These are phyloP conservation scores for Laspeyria flexula DNA, from an alignment of 2,888 invertebrate species.

Conservation along the genomic window DNA sequence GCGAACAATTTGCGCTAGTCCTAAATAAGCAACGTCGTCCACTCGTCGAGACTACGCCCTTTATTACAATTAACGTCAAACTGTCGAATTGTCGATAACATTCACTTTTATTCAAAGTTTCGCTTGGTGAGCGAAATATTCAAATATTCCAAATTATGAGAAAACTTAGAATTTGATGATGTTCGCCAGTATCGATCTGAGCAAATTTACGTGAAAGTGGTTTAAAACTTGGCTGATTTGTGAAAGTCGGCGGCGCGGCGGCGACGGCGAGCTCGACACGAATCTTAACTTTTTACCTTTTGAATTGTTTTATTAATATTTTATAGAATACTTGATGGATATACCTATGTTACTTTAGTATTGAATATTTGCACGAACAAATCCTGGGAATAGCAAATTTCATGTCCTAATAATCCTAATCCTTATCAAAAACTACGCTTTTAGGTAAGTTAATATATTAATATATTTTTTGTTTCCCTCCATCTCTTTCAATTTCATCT, in stretches of 20 bases:
- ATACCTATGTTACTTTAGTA: too few relatives aligned
- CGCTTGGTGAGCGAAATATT: constrained; percentile 27
- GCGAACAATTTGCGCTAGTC: constrained; percentile 29
- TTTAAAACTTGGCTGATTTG: not conserved
- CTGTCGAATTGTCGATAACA: constrained; percentile 49
- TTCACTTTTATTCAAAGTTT: constrained; percentile 47
- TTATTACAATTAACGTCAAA: constrained; percentile 38
- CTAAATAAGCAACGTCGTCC: constrained; percentile 47
- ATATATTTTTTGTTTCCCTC: not conserved
- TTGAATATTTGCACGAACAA: too few relatives aligned
- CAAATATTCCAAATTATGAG: constrained; percentile 29
- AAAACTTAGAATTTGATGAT: constrained; percentile 32
- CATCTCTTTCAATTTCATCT: constrained; percentile 9
- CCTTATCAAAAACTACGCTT: too few relatives aligned
- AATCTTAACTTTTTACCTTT: not conserved
- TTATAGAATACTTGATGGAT: too few relatives aligned
- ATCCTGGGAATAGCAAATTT: too few relatives aligned
- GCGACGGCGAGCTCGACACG: not conserved
- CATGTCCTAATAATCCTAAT: too few relatives aligned
- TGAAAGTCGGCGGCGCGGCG: too few relatives aligned
- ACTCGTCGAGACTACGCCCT: constrained; percentile 25
- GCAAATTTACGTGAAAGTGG: constrained; percentile 12
- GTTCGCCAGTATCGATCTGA: constrained; percentile 24
- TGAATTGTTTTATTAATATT: not conserved
- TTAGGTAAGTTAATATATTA: too few relatives aligned